phyloP scores from a whole-genome alignment of 2,888 invertebrate species.

The Microplitis deprimator region DNA sequence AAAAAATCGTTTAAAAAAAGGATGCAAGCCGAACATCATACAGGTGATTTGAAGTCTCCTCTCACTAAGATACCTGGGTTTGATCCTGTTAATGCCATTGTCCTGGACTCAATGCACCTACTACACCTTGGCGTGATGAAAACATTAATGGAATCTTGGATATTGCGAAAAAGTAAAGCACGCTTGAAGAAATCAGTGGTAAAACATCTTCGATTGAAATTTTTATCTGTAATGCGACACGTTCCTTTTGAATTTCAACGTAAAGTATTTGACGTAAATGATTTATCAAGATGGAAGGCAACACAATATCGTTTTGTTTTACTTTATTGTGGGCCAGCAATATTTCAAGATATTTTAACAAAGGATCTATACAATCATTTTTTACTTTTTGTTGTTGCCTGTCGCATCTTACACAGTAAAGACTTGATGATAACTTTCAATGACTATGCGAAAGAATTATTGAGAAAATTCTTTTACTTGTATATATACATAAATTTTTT shows the following conservation, averaged over 20 bases:
- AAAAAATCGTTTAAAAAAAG: constrained; percentile 22
- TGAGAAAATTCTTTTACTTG: constrained; percentile 2
- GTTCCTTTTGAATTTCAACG: neutral
- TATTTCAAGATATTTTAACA: neutral
- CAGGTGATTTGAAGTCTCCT: constrained; percentile 26
- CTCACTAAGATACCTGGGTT: constrained; percentile 38
- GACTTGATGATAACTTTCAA: neutral
- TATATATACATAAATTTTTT: no score
- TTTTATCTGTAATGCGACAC: neutral
- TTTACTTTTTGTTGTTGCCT: neutral
- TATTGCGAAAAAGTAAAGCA: neutral
- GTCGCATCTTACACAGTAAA: neutral
- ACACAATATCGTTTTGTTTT: neutral
- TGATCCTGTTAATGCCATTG: constrained; percentile 36
- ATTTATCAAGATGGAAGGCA: neutral
- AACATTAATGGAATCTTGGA: constrained; percentile 19
- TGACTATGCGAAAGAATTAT: neutral
- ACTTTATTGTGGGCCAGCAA: neutral
- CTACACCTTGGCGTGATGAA: constrained; percentile 37
- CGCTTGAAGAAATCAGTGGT: neutral
- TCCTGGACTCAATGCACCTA: constrained; percentile 45
- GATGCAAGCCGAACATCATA: neutral
- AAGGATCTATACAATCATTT: neutral
- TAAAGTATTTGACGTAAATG: neutral
- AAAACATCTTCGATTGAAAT: neutral